phyloP scores from a whole-genome alignment of 2,113 vertebrate genomes.

The Chaetops frenatus region DNA sequence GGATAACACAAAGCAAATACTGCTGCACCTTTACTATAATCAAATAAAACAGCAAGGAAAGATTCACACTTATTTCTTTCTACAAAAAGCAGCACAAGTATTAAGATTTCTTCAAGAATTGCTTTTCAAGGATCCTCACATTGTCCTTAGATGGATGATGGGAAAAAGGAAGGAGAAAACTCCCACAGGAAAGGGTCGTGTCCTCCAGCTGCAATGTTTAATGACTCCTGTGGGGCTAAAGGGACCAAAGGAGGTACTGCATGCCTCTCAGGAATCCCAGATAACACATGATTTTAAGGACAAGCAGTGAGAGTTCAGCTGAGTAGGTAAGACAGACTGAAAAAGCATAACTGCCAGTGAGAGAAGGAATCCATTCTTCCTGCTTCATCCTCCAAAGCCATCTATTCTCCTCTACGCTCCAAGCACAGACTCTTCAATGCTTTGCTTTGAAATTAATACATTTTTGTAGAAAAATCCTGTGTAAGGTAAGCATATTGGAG shows the following conservation, averaged over 20 bases:
- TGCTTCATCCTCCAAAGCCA: neutral
- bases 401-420: neutral
- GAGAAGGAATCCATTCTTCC: neutral
- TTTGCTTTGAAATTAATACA: neutral
- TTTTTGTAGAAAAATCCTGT: neutral
- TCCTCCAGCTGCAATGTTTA: neutral
- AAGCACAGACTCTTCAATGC: neutral
- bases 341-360: neutral
- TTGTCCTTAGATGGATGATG: neutral
- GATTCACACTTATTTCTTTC: constrained; percentile 3
- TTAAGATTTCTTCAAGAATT: neutral
- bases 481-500: neutral
- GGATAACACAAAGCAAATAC: constrained; percentile 56
- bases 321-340: neutral
- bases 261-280: neutral
- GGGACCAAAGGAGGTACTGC: neutral
- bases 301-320: neutral
- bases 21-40: neutral
- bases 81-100: neutral
- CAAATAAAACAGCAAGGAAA: constrained; percentile 12
- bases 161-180: neutral
- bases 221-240: neutral
- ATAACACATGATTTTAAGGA: neutral
- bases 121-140: neutral
- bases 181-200: neutral